A percentile compares a stretch with the other conserved stretches of the same genome.
These are phyloP conservation scores for Dromaius novaehollandiae DNA, from an alignment of 2,113 vertebrate species.

Conservation along the genomic window DNA sequence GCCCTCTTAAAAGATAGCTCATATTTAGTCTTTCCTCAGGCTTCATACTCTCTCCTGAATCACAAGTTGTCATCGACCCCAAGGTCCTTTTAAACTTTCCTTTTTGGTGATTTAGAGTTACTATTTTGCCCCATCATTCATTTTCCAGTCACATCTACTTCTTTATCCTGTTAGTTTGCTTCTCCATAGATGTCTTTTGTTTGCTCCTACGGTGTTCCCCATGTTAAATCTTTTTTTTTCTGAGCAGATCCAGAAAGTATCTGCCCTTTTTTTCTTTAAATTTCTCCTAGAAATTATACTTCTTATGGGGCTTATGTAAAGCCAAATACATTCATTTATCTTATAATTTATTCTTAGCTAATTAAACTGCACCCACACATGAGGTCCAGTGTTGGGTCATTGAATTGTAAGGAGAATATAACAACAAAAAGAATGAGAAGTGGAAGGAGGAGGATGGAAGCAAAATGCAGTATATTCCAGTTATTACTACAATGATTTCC, in stretches of 20 bases:
- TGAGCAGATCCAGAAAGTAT: neutral
- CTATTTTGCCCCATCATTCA: neutral
- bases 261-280: neutral
- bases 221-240: neutral
- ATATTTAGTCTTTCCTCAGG: neutral
- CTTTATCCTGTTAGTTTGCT: neutral
- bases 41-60: neutral
- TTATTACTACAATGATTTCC: neutral
- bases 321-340: neutral
- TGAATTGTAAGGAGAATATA: neutral
- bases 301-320: neutral
- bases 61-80: neutral
- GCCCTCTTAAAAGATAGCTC: neutral
- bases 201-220: neutral
- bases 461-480: neutral
- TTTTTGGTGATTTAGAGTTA: neutral
- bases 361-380: neutral
- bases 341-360: neutral
- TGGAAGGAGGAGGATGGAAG: neutral
- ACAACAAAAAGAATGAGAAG: neutral
- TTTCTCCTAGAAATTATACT: neutral
- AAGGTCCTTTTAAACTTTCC: neutral
- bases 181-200: neutral
- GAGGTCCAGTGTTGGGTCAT: neutral
- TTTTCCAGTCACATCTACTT: neutral